Evolutionary conservation across 2,888 invertebrate species (phyloP), one percentile per base, ranked within the genome.

Genomic region (Agonopterix subpropinquella): DNA sequence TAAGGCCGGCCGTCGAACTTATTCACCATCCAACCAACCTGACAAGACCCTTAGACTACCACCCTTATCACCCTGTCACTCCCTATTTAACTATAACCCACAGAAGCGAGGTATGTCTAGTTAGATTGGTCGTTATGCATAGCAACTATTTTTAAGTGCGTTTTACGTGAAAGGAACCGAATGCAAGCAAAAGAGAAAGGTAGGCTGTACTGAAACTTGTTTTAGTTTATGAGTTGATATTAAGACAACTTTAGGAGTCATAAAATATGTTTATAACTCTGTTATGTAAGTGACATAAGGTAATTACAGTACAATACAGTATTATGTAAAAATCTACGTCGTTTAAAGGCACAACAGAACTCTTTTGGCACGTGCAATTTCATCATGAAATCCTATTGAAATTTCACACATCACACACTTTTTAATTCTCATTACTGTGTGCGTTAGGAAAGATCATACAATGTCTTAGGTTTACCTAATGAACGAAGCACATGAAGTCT

Each of bases 1-100:
- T 85, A 87, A 87, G 87, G 87, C 81, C 85, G 87, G 79, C 62
- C 83, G 65, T 73, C 77, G 84, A 87, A 79, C 86, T 70, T 60
- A 58, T 64, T 54, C 59, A 60, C 54, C 61, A 60, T 58, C 53
- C 65, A 62, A 64, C 77, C 62, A 69, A 57, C 57, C 52, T 63
- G 58, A 53, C 54, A 48, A 70, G 72, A 70, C 67, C 73, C 44
- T 59, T n/a, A 39, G 39, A 9, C 39, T 9, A 39, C 9, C 39
- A n/a, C 39, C 10, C n/a, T 9, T n/a, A 10, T 10, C 5, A 9
- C 9, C 39, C 39, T 39, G 39, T 1, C n/a, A n/a, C 39, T n/a
- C 39, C 39, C 28, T 28, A 28, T 7, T 28, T 28, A 5, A 28
- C 28, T 28, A 28, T 5, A 28, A 7, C 7, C 28, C 28, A 28